Evolutionary conservation across 1,140 invertebrate species (phyloP).

Genomic region (Stenopsyche tienmushanensis): DNA sequence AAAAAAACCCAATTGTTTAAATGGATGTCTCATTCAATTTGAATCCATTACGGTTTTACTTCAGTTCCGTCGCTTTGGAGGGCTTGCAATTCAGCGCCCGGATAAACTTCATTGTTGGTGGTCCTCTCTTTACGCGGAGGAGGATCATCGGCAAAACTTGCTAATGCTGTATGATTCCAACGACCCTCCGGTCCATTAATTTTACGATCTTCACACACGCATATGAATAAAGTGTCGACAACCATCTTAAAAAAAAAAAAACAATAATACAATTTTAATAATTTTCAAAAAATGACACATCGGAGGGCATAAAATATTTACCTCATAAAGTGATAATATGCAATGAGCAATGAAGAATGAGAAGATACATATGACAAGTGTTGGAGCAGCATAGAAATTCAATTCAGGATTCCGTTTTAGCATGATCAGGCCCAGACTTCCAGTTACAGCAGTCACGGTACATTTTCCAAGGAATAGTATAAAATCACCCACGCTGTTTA

Average conservation of each 20-base stretch:
- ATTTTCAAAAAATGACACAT: not conserved
- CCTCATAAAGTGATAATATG: constrained; percentile 91
- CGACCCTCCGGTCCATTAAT: constrained; percentile 63
- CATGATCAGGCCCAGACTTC: constrained; percentile 70
- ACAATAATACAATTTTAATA: constrained; percentile 17
- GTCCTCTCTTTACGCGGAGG: constrained; percentile 12
- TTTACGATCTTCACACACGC: constrained; percentile 85
- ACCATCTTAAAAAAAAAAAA: constrained; percentile 72
- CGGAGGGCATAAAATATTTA: constrained; percentile 58
- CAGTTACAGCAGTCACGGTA: constrained; percentile 78
- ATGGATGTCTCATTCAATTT: not conserved
- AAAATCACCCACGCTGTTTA: constrained; percentile 93
- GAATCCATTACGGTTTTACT: not conserved
- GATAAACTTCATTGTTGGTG: constrained; percentile 21
- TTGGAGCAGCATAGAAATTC: constrained; percentile 82
- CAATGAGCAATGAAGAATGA: constrained; percentile 92
- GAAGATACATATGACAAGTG: constrained; percentile 84
- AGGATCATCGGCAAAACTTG: constrained; percentile 57
- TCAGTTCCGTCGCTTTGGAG: constrained; percentile 17
- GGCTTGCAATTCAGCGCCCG: constrained; percentile 29
- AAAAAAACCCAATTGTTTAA: not conserved
- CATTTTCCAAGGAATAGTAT: constrained; percentile 91
- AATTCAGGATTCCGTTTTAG: constrained; percentile 71
- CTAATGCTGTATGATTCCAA: constrained; percentile 65
- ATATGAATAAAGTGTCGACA: constrained; percentile 91